Percentiles rank a stretch among this genome's conserved stretches.
Evolutionary conservation across 2,113 vertebrate genomes (phyloP).

Genomic region (Zosterops japonicus): DNA sequence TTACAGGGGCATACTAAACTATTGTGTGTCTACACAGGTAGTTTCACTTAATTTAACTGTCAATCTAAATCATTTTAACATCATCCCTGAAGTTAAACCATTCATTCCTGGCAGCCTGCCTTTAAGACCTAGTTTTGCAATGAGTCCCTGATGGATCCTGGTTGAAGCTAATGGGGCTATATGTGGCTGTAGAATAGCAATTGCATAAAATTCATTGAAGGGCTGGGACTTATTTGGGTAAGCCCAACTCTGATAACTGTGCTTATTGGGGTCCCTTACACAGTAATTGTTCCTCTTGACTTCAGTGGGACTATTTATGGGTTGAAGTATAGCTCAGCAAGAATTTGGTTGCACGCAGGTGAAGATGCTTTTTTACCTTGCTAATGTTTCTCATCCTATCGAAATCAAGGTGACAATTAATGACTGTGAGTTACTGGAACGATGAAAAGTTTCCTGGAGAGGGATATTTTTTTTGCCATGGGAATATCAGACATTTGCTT

Average conservation of each 20-base stretch:
- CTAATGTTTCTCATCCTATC: not conserved
- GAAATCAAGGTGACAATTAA: not conserved
- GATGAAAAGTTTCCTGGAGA: not conserved
- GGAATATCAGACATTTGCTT: not conserved
- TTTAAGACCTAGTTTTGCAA: slow-evolving; percentile 21
- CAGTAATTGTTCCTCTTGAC: not conserved
- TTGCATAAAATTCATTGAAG: slow-evolving; percentile 6
- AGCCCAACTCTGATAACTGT: not conserved
- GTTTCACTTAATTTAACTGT: slow-evolving; percentile 60
- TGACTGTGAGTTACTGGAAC: not conserved
- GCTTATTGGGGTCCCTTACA: not conserved
- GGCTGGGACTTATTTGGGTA: not conserved
- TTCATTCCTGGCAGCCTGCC: slow-evolving; percentile 25
- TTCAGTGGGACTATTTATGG: not conserved
- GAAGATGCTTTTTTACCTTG: not conserved
- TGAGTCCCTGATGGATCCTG: not conserved
- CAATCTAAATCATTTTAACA: slow-evolving; percentile 60
- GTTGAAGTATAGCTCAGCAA: not conserved
- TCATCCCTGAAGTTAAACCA: slow-evolving; percentile 26
- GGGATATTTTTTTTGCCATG: not conserved
- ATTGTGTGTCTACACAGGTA: slow-evolving; percentile 33
- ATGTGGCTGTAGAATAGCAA: not conserved
- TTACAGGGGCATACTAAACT: slow-evolving; percentile 19
- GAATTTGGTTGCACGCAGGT: not conserved
- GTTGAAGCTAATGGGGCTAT: not conserved